Base-by-base conservation (phyloP, 2,888 invertebrate species). In the Tryphoninae sp. region DNA sequence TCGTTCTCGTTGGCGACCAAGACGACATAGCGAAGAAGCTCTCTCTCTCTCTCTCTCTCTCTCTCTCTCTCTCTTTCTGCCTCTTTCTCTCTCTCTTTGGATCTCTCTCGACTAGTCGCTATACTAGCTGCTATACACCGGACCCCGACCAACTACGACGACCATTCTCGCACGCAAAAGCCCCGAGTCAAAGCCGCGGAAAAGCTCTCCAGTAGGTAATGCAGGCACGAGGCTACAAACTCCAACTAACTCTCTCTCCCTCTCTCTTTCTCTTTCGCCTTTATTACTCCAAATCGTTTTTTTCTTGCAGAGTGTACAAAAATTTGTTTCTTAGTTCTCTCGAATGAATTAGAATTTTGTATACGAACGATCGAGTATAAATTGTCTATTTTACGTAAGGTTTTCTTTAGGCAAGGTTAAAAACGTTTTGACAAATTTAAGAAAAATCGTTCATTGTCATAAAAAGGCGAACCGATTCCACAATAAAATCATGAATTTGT, bases 111-210 rank as follows among this genome's bases (percentile, higher is more conserved):
- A 64, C 74, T 65, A 77, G 64, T 75, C 69, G 51, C 75, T 72
- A n/a, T 61, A 68, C 67, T 45, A 62, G 68, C 40, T 33, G 45
- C 79, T 65, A 16, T 61, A 51, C 42, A 64, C 59, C 22, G 69
- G 75, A 69, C 73, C 61, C 40, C 74, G 42, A 58, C 59, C 22
- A 8, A 73, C 33, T n/a, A 51, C 65, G 61, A 73, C 76, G 40
- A 73, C 67, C 73, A 49, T 73, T 81, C 55, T 61, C 61, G 33
- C 67, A 58, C 68, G 72, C 72, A 67, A 81, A 76, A 80, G 55
- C 72, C 67, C 72, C 42, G 40, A 22, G 53, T 40, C 62, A 42
- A 55, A 67, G 45, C 72, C 72, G 61, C 61, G 65, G 75, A 23
- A 74, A 64, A 73, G 71, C 78, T 78, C 71, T 55, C 22, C 33